Evolutionary conservation across 2,113 vertebrate species (phyloP).

Genomic region (Nestor notabilis): DNA sequence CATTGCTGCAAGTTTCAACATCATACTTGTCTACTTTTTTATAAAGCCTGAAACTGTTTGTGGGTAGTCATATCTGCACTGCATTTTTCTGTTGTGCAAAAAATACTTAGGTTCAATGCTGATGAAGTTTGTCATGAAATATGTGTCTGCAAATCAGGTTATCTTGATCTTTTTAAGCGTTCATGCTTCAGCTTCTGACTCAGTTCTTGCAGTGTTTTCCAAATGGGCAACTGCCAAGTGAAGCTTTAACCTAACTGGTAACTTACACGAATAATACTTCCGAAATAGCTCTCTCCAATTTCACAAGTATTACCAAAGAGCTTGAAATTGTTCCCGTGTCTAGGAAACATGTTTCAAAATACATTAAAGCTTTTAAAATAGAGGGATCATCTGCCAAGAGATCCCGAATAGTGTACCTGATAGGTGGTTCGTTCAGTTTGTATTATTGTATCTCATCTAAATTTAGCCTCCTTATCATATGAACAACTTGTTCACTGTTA

Average conservation of each 20-base stretch:
- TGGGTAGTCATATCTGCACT: neutral
- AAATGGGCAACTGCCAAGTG: neutral
- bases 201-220: neutral
- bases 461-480: neutral
- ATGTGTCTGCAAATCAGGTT: neutral
- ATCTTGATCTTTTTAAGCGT: constrained; percentile 7
- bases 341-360: neutral
- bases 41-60: neutral
- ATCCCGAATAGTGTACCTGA: neutral
- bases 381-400: neutral
- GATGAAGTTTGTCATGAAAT: constrained; percentile 23
- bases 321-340: neutral
- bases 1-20: neutral
- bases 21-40: neutral
- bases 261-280: neutral
- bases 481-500: neutral
- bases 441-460: neutral
- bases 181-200: constrained; percentile 27
- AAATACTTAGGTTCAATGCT: neutral
- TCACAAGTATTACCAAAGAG: neutral
- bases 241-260: neutral
- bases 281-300: neutral
- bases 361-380: neutral
- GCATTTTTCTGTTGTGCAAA: constrained; percentile 5
- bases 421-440: neutral